These are phyloP conservation scores for Glossophaga mutica DNA, from an alignment of 2,797 vertebrate species.

Conservation along the genomic window DNA sequence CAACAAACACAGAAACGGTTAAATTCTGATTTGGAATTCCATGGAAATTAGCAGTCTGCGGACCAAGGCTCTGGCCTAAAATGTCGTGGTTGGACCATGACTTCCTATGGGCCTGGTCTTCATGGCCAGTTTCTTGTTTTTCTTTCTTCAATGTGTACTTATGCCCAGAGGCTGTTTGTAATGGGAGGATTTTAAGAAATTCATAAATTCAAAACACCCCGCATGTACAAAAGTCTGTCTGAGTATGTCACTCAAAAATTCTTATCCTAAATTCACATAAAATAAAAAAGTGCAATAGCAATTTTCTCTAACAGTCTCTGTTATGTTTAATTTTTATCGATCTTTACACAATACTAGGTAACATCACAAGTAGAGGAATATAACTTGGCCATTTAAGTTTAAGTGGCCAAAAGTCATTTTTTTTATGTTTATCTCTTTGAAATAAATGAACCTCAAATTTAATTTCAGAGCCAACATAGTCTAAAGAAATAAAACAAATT, in stretches of 20 bases:
- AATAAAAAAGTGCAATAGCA: not conserved
- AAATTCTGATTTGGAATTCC: conserved; percentile 43
- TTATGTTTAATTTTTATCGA: conserved; percentile 28
- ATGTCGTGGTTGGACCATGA: conserved; percentile 35
- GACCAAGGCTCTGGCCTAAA: conserved; percentile 35
- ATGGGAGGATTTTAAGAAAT: conserved; percentile 71
- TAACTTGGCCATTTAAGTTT: not conserved
- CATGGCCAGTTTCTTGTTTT: conserved; percentile 60
- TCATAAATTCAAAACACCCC: conserved; percentile 68
- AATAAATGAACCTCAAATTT: conserved; percentile 36
- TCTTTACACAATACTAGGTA: not conserved
- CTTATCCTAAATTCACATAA: conserved; percentile 20
- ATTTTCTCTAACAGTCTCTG: not conserved
- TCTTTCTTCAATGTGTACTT: conserved; percentile 52
- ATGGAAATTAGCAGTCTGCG: conserved; percentile 42
- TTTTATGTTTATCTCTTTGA: conserved; percentile 57
- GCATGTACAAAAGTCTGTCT: conserved; percentile 55
- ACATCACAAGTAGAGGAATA: not conserved
- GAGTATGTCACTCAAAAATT: conserved; percentile 48
- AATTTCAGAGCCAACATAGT: conserved; percentile 13
- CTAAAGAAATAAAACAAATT: conserved; percentile 31
- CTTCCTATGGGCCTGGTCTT: conserved; percentile 45
- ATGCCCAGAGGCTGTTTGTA: conserved; percentile 61
- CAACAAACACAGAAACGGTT: not conserved
- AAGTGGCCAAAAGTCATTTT: not conserved